Evolutionary conservation across 2,888 invertebrate genomes (phyloP).

Genomic region (Drosophila antonietae): DNA sequence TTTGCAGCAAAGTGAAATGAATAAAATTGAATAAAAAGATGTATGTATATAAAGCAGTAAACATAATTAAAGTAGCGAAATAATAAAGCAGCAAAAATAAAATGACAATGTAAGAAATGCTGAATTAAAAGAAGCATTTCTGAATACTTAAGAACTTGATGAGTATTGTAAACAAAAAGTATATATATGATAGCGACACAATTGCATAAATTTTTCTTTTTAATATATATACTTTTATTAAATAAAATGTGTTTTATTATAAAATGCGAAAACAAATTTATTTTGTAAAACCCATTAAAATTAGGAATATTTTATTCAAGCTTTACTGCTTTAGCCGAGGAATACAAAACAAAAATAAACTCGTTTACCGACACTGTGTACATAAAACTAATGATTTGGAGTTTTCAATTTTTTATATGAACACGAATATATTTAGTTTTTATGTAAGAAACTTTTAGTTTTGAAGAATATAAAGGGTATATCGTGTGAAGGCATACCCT

Average conservation of each 20-base stretch:
- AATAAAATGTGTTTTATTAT: no score
- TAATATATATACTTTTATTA: no score
- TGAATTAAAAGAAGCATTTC: background rate
- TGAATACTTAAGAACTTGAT: background rate
- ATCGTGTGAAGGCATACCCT: background rate
- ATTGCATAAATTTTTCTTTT: no score
- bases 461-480: background rate
- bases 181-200: no score
- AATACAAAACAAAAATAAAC: no score
- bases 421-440: background rate
- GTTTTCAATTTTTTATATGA: no score
- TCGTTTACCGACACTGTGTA: background rate
- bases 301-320: no score
- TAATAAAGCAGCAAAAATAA: background rate
- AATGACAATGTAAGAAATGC: background rate
- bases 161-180: no score
- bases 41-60: no score
- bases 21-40: constrained; percentile 12
- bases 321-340: no score
- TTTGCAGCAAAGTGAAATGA: background rate
- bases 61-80: background rate
- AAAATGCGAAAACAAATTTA: no score
- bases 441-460: background rate
- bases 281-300: no score
- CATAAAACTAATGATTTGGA: background rate